Conservation (phyloP, 2,888 invertebrate species). For the Synanthedon formicaeformis region DNA sequence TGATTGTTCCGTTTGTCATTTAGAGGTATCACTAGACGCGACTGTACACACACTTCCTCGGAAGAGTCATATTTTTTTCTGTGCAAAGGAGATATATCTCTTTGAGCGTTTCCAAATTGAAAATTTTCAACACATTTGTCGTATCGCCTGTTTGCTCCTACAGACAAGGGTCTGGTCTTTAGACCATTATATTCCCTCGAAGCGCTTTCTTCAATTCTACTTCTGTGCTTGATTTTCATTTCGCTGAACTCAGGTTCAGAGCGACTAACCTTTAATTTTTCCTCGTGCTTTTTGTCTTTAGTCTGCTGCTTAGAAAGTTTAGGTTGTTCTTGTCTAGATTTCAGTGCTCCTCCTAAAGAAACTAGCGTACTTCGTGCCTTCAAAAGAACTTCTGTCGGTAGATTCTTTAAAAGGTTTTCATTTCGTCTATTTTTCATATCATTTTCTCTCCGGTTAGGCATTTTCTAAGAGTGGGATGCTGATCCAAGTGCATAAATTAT, state of each 20-base stretch:
- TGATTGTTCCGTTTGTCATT: conserved; percentile 44
- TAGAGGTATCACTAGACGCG: conserved; percentile 50
- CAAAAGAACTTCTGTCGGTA: conserved; percentile 55
- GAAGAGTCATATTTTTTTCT: conserved; percentile 41
- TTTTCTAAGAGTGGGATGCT: conserved; percentile 17
- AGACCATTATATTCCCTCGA: conserved; percentile 24
- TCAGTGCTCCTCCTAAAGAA: conserved; percentile 57
- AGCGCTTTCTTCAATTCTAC: conserved; percentile 34
- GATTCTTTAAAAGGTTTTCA: conserved; percentile 54
- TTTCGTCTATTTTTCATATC: conserved; percentile 45
- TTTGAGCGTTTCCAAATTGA: conserved; percentile 25
- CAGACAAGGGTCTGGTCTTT: conserved; percentile 49
- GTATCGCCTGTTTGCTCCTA: conserved; percentile 46
- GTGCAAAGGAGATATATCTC: conserved; percentile 28
- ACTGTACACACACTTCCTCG: conserved; percentile 53
- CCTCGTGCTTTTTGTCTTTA: conserved; percentile 54
- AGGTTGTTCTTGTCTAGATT: conserved; percentile 44
- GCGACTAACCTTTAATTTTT: conserved; percentile 43
- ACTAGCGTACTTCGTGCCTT: conserved; percentile 60
- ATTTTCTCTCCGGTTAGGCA: conserved; percentile 54
- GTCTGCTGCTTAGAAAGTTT: conserved; percentile 47
- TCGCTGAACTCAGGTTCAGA: conserved; percentile 58
- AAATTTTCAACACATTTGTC: conserved; percentile 36
- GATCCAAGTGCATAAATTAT: conserved; percentile 16
- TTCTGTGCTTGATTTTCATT: conserved; percentile 39